Evolutionary conservation across 2,113 vertebrate species (phyloP), one percentile per base, ranked within the genome.

Genomic region (Triplophysa rosa): DNA sequence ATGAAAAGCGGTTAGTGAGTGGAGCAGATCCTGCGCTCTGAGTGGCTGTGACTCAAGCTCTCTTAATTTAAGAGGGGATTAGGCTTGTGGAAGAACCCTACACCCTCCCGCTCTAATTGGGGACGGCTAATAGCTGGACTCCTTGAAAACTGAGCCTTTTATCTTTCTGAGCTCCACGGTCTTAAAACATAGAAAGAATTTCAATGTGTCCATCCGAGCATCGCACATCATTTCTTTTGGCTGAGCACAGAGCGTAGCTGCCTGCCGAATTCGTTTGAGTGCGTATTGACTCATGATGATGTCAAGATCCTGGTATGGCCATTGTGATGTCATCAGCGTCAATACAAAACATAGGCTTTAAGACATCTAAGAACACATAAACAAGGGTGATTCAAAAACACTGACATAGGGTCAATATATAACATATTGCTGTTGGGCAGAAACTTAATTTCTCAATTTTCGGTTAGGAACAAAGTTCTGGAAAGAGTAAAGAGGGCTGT

Each of bases 41-140:
- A 83, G 64, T 67, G 81, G 54, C 78, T 76, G 42, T 78, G 80
- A 80, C 89, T 82, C 82, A 37, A 66, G 82, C 83, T 86, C 81
- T 87, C 82, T 86, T 86, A 85, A 87, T 89, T 90, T 84, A 85
- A 84, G 83, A 89, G 83, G 77, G 86, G 91, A 90, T 91, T 92
- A 91, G 81, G 84, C 85, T 83, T 61, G 58, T 68, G 59, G 65
- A 66, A 78, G 83, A 82, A 84, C 75, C 79, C 82, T 86, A 88
- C 83, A 80, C 84, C 84, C 85, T 72, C 81, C 86, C 65, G 54
- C 67, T 66, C 78, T 91, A 92, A 92, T 90, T 91, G 89, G 87
- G 82, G 86, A 78, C 66, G 85, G 87, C 85, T 90, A 90, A 90
- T 90, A 88, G 87, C 85, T 68, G 81, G 77, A 85, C 80, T 84